Evolutionary conservation across 1,140 invertebrate species (phyloP).

Genomic region (Zaprionus gabonicus): DNA sequence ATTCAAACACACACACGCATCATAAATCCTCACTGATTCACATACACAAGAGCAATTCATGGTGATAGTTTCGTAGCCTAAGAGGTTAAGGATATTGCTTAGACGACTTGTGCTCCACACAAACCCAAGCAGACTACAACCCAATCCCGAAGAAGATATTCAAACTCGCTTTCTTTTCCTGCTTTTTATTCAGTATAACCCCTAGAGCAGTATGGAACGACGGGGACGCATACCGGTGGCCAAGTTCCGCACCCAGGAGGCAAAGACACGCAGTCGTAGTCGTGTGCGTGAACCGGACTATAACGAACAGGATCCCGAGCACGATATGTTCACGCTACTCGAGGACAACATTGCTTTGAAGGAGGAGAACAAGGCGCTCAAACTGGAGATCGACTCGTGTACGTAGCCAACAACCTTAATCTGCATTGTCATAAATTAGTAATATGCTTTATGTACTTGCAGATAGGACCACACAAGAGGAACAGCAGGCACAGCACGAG

Average conservation of each 20-base stretch:
- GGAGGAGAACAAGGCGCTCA: conserved; percentile 81
- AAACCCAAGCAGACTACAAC: conserved; percentile 54
- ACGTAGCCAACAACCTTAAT: conserved; percentile 11
- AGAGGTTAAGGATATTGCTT: conserved; percentile 61
- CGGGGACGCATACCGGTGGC: conserved; percentile 79
- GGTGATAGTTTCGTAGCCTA: conserved; percentile 65
- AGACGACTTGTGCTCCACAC: conserved; percentile 41
- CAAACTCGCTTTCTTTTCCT: conserved; percentile 8
- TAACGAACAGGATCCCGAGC: conserved; percentile 81
- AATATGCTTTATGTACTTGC: not conserved
- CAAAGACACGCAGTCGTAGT: conserved; percentile 79
- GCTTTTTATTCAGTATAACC: not conserved
- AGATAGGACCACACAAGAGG: conserved; percentile 77
- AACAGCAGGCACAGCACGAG: conserved; percentile 65
- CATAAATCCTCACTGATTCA: conserved; percentile 18
- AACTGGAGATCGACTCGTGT: conserved; percentile 76
- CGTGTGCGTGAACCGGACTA: conserved; percentile 79
- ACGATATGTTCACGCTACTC: conserved; percentile 79
- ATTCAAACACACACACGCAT: conserved; percentile 9
- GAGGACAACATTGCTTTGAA: conserved; percentile 83
- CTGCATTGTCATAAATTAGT: not conserved
- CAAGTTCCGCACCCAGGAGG: conserved; percentile 78
- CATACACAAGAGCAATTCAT: conserved; percentile 50
- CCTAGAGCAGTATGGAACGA: conserved; percentile 57
- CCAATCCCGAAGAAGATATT: not conserved